phyloP scores from a whole-genome alignment of 2,888 invertebrate genomes.

The Dynastes maya region DNA sequence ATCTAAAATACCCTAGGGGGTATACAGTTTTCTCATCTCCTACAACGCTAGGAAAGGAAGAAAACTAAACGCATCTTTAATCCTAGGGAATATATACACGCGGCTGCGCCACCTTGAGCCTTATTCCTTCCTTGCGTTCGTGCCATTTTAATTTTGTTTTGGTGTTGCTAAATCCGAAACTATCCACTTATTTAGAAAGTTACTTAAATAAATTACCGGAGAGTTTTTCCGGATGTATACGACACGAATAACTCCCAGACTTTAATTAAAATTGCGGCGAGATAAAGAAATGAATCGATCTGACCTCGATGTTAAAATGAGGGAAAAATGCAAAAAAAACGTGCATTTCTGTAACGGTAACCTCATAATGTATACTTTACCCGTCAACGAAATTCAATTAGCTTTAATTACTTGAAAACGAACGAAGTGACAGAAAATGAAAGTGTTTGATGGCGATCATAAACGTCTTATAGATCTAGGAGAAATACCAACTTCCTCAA shows the following conservation, averaged over 20 bases:
- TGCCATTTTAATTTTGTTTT: slow-evolving; percentile 28
- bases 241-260: neutral
- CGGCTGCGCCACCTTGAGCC: neutral
- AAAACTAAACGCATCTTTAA: slow-evolving; percentile 21
- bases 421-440: too few species aligned
- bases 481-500: too few species aligned
- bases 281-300: slow-evolving; percentile 5
- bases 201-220: slow-evolving; percentile 26
- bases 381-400: too few species aligned
- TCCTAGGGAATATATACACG: neutral
- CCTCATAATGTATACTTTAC: neutral
- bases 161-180: slow-evolving; percentile 17
- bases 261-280: neutral
- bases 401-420: too few species aligned
- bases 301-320: slow-evolving; percentile 2
- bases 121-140: neutral
- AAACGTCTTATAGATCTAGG: too few species aligned
- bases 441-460: too few species aligned
- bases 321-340: neutral
- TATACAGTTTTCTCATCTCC: slow-evolving; percentile 18
- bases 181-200: slow-evolving; percentile 32
- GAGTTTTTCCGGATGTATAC: slow-evolving; percentile 6
- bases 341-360: neutral
- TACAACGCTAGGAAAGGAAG: neutral
- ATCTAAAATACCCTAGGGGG: slow-evolving; percentile 16